Base-by-base conservation (phyloP, 2,113 vertebrate genomes). In the Glaucomys volans region DNA sequence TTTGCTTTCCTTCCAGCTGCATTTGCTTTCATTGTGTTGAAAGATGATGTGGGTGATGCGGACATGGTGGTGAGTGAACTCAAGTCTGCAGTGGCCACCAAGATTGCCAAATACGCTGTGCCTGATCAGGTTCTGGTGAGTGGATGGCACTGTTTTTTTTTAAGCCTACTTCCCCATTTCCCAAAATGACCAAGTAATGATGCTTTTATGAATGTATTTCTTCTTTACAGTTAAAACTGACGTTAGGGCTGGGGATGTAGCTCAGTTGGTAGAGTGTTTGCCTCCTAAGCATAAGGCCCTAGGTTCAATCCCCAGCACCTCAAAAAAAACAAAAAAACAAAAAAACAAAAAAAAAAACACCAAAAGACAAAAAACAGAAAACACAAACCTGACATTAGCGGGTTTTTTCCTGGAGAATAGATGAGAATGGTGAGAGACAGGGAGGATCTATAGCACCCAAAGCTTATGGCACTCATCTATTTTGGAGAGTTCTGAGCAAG, bases 41-140 rank as follows among this genome's bases (percentile, higher is more conserved):
- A 99, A 97, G 99, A 99, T 1, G 95, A 97, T 0, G 30, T 50
- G 3, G 24, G 77, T 69, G 32, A 92, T 8, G 20, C 0, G 35
- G 98, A 99, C 4, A 17, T 1, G 1, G 87, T 99, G 93, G 95
- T 99, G 57, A 97, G 99, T 76, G 99, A 99, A 75, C 98, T 99
- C 86, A 99, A 96, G 97, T 76, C 76, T 0, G 98, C 98, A 14
- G 99, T 99, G 79, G 98, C 99, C 79, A 98, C 97, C 40, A 99
- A 99, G 96, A 99, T 99, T 13, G 99, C 99, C 94, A 99, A 99
- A 90, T 99, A 99, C 0, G 99, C 99, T 0, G 98, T 99, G 69
- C 99, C 99, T 0, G 99, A 99, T 42, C 99, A 99, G 91, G 99
- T 99, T 87, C 95, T 99, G 99, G 99, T 99, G 96, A 99, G 99